These are phyloP conservation scores for Tachina grossa DNA, from an alignment of 2,888 invertebrate species.

Conservation along the genomic window DNA sequence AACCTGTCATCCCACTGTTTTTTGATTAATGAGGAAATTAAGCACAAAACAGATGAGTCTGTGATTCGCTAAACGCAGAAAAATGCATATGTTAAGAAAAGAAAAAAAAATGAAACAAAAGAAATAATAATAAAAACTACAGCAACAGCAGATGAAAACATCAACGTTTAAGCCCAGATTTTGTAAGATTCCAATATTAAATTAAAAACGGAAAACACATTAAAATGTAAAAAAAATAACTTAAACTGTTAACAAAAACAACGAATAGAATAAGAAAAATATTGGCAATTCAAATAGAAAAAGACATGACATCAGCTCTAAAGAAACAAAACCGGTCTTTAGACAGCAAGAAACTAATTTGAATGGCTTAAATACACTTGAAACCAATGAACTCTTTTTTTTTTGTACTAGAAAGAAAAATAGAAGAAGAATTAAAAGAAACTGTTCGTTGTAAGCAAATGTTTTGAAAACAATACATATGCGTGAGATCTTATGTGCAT, in stretches of 20 bases:
- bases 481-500: background rate
- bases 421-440: conserved; percentile 14
- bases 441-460: background rate
- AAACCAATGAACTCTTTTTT: conserved; percentile 47
- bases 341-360: conserved; percentile 26
- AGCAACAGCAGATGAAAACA: conserved; percentile 8
- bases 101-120: background rate
- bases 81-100: background rate
- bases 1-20: conserved; percentile 8
- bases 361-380: conserved; percentile 37
- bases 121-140: background rate
- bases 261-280: conserved; percentile 5
- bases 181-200: conserved; percentile 26
- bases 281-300: conserved; percentile 49
- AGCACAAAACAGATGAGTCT: conserved; percentile 5
- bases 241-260: conserved; percentile 15
- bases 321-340: conserved; percentile 51
- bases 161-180: conserved; percentile 1
- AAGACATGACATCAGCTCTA: conserved; percentile 62
- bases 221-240: conserved; percentile 30
- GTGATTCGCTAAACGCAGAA: background rate
- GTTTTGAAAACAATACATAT: conserved; percentile 22
- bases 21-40: conserved; percentile 33
- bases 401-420: conserved; percentile 9
- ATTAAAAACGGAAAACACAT: conserved; percentile 33